phyloP scores from a whole-genome alignment of 2,888 invertebrate genomes.

The Podotricha telesiphe region DNA sequence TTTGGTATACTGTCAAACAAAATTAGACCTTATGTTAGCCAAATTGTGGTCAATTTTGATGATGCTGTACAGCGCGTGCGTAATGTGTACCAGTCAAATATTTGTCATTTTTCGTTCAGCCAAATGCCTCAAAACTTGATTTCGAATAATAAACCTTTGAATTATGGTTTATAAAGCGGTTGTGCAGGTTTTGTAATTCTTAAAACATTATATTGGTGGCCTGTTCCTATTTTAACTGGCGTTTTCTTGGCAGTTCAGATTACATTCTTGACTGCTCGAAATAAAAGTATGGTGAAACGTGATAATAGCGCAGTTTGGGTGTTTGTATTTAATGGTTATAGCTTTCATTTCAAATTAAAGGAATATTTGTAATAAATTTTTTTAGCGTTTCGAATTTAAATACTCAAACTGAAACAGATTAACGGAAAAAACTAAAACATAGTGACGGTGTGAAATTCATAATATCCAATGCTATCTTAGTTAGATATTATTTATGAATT shows the following conservation, averaged over 20 bases:
- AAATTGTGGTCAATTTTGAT: conserved; percentile 39
- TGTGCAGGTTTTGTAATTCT: not conserved
- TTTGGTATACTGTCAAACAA: conserved; percentile 38
- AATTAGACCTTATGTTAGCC: conserved; percentile 50
- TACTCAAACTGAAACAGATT: no score
- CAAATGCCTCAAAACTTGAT: conserved; percentile 21
- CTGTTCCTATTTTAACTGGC: not conserved
- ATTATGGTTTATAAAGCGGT: conserved; percentile 3
- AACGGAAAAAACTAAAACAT: no score
- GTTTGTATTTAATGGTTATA: no score
- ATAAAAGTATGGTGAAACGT: no score
- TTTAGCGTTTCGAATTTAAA: not conserved
- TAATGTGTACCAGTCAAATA: conserved; percentile 51
- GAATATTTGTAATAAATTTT: not conserved
- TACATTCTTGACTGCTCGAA: not conserved
- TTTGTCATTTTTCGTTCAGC: conserved; percentile 51
- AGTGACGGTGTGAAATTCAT: no score
- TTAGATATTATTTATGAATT: no score
- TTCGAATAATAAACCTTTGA: not conserved
- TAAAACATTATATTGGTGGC: not conserved
- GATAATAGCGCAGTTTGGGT: no score
- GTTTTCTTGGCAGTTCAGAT: not conserved
- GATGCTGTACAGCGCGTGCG: conserved; percentile 58
- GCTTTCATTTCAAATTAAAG: no score
- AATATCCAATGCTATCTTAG: no score